Conservation (phyloP, 2,888 invertebrate genomes). For the Bembecia ichneumoniformis region DNA sequence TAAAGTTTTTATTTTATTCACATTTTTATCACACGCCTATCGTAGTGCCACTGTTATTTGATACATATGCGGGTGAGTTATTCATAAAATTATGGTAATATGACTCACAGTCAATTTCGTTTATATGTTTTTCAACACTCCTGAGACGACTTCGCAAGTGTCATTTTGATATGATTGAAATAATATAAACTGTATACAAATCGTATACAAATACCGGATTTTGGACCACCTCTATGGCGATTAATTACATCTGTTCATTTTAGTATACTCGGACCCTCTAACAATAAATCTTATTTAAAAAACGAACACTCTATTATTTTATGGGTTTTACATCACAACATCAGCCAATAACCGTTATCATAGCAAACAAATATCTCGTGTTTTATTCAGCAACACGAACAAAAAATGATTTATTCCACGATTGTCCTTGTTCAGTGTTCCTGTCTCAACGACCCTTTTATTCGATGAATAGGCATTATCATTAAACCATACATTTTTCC, state of each 20-base stretch:
- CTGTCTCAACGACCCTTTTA: not conserved
- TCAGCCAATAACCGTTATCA: not conserved
- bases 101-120: no score
- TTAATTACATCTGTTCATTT: not conserved
- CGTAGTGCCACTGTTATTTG: no score
- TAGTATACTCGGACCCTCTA: not conserved
- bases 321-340: slow-evolving; percentile 1
- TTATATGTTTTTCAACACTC: no score
- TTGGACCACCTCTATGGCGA: not conserved
- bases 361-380: slow-evolving; percentile 1
- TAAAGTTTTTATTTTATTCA: no score
- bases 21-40: no score
- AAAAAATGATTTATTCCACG: slow-evolving; percentile 13
- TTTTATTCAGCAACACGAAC: slow-evolving; percentile 1
- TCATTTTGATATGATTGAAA: no score
- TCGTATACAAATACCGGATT: no score
- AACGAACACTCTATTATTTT: not conserved
- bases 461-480: not conserved
- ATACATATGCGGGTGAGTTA: no score
- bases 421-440: not conserved
- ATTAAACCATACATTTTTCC: not conserved
- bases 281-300: not conserved
- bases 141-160: no score
- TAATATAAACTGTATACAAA: no score
- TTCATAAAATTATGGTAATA: no score